A percentile compares a stretch with the other conserved stretches of the same genome.
Conservation (phyloP, 2,797 vertebrate genomes). For the Eremophila alpestris region DNA sequence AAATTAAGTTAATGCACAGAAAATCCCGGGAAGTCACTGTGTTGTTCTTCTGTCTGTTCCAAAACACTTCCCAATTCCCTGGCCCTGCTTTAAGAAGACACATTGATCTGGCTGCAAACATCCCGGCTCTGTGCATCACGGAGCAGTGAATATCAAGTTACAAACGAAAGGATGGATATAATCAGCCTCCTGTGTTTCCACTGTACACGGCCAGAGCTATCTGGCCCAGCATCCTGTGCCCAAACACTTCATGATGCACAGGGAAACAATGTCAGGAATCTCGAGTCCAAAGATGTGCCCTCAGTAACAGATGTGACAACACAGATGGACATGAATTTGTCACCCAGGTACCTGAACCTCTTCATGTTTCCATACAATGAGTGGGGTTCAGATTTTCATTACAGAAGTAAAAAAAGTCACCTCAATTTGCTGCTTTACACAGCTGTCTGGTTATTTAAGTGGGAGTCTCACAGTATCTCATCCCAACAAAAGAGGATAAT, state of each 20-base stretch:
- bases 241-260: not conserved
- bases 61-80: not conserved
- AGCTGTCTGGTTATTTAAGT: not conserved
- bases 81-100: not conserved
- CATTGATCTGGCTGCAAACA: not conserved
- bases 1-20: not conserved
- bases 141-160: constrained; percentile 5
- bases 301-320: not conserved
- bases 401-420: not conserved
- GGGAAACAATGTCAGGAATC: not conserved
- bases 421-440: not conserved
- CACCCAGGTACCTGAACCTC: not conserved
- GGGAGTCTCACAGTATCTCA: not conserved
- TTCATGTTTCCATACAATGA: not conserved
- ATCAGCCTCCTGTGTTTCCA: not conserved
- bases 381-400: not conserved
- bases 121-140: not conserved
- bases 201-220: not conserved
- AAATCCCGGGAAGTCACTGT: not conserved
- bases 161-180: not conserved
- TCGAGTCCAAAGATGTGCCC: not conserved
- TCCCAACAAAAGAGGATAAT: not conserved
- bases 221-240: not conserved
- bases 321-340: not conserved
- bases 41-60: not conserved